Evolutionary conservation across 2,888 invertebrate species (phyloP).

Genomic region (Arctia plantaginis): DNA sequence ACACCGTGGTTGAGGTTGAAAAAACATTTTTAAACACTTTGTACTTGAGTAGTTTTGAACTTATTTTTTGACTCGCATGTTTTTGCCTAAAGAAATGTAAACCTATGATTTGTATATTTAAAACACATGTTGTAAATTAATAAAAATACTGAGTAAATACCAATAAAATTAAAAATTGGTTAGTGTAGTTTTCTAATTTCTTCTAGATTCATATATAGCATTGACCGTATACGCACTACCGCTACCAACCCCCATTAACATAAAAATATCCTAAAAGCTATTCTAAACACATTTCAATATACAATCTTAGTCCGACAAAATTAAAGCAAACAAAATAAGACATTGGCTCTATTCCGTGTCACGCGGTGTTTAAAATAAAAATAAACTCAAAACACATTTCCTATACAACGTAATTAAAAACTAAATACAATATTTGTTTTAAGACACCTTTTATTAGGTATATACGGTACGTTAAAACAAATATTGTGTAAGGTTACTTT

Average conservation of each 20-base stretch:
- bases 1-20: not conserved
- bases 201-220: not conserved
- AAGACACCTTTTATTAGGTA: conserved; percentile 1
- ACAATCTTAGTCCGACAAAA: not conserved
- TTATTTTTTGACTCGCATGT: not conserved
- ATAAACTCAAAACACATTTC: conserved; percentile 10
- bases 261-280: not conserved
- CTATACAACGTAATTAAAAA: conserved; percentile 29
- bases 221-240: no score
- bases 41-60: not conserved
- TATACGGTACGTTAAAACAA: conserved; percentile 11
- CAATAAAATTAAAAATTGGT: not conserved
- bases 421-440: conserved; percentile 45
- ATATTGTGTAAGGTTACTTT: conserved; percentile 36
- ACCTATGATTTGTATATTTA: not conserved
- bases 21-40: not conserved
- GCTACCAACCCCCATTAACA: not conserved
- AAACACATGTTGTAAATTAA: not conserved
- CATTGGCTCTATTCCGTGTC: not conserved
- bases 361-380: not conserved
- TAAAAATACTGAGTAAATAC: not conserved
- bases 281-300: no score
- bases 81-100: not conserved
- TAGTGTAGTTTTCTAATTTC: not conserved
- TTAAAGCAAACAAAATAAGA: not conserved